Evolutionary conservation across 2,888 invertebrate genomes (phyloP), one percentile per base, ranked within the genome.

Genomic region (Cloeon dipterum): DNA sequence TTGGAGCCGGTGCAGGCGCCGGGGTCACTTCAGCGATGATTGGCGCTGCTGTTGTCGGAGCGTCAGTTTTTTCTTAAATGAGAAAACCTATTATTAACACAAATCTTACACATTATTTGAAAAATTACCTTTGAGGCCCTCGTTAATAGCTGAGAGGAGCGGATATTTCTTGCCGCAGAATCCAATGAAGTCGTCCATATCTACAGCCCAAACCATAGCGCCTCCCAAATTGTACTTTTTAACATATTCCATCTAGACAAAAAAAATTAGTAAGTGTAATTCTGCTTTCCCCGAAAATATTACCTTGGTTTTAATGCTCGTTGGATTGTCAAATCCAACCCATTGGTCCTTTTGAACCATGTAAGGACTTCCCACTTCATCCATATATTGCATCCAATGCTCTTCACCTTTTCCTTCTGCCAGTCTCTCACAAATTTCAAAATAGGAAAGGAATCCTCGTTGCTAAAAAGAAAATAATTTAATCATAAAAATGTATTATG

Each of bases 151-250:
- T 32, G 61, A 65, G n/a, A 77, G 51, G 41, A 77, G 59, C 1
- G 76, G 76, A 63, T 72, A 76, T 16, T 70, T 66, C 37, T 63
- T 61, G 3, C 74, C 71, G 49, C 81, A 78, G n/a, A 78, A 61
- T 13, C 75, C 75, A 45, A 62, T 61, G 51, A 78, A 79, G 49
- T 82, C 82, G 42, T 82, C 81, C 53, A 79, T 60, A 50, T 81
- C 81, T 20, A 74, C 58, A 1, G 77, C 65, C 65, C 70, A 74
- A 1, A 74, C 64, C 25, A 71, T 72, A 3, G 72, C 68, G 20
- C 81, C 81, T 2, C 72, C 78, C 34, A 79, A 58, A 44, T 10
- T 42, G 29, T 40, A 37, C 34, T 42, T 42, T 32, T 65, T 65
- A 3, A 72, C 58, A 45, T 69, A 77, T 20, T 66, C 63, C 53